Evolutionary conservation across 2,797 vertebrate species (phyloP), one percentile per base, ranked within the genome.

Genomic region (Clarias fuscus): DNA sequence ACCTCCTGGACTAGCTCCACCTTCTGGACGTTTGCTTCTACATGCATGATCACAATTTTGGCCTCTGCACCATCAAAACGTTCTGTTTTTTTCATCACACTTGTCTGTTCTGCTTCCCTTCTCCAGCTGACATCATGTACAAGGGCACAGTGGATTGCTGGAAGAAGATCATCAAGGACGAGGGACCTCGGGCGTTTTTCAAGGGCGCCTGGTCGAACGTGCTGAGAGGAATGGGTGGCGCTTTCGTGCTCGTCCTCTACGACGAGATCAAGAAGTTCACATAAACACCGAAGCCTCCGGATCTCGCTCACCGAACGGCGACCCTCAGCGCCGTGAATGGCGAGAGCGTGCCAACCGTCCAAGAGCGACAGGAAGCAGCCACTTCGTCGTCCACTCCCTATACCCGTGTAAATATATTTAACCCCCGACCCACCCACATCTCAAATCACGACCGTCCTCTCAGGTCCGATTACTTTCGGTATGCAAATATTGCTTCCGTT

Each of bases 191-290:
- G 56, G 98, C 98, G 11, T 99, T 99, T 95, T 99, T 99, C 94
- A 99, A 99, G 94, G 98, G 98, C 24, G 98, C 98, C 92, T 99
- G 97, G 98, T 99, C 98, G 85, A 99, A 99, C 27, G 98, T 99
- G 89, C 92, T 99, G 94, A 96, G 98, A 96, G 98, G 98, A 93
- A 98, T 98, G 97, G 98, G 98, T 0, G 98, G 98, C 18, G 98
- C 98, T 92, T 99, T 99, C 89, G 98, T 99, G 93, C 88, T 99
- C 94, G 98, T 99, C 91, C 94, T 99, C 94, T 99, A 99, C n/a
- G 98, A 99, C 85, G 98, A 99, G 94, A 99, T 99, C 92, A 99
- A 99, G 95, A 99, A 99, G 91, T 96, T 58, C 8, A 96, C 97
- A 93, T 96, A 97, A 97, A 94, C 86, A 84, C 91, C 93, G 84